Base-by-base conservation (phyloP, 2,797 vertebrate genomes). In the Periophthalmus magnuspinnatus region DNA sequence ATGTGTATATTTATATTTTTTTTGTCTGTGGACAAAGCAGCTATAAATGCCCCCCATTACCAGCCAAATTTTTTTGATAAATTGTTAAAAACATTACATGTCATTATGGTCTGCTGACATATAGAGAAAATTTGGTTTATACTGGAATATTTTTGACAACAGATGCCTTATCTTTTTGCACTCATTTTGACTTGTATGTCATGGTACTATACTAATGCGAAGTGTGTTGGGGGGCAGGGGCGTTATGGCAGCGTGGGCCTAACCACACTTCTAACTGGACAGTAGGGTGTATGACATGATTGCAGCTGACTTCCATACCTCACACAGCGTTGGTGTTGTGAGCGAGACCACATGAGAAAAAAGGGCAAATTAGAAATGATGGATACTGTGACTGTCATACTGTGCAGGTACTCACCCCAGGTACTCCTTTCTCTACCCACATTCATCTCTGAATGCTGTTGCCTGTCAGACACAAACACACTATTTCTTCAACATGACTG, bases 291-390 rank as follows among this genome's bases (percentile, higher is more conserved):
- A 97, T 97, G 95, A 93, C 96, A 96, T 98, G 96, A 97, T 98
- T 99, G 95, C 97, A 99, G 96, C 96, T 98, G 97, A 97, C 96
- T 97, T 97, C 97, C 96, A 96, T 95, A 97, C 97, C 96, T 98
- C 97, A 98, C 96, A 97, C 97, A 97, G 97, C 97, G 97, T 97
- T 99, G 97, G 97, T 97, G 97, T 98, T 99, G 97, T 99, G 97
- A 97, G 96, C 97, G 94, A 97, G 96, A 97, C 97, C 91, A 96
- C 96, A 98, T 99, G 97, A 97, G 90, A 88, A 92, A 60, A 65
- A 92, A 98, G 97, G 95, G 96, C 97, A 97, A 98, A 97, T 99
- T 97, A 99, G 97, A 99, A 99, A 99, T 98, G 96, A 97, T 96
- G 97, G 97, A 98, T 96, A 98, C 96, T 97, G 89, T 91, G 91